Conservation (phyloP, 2,113 vertebrate species). For the Upupa epops region DNA sequence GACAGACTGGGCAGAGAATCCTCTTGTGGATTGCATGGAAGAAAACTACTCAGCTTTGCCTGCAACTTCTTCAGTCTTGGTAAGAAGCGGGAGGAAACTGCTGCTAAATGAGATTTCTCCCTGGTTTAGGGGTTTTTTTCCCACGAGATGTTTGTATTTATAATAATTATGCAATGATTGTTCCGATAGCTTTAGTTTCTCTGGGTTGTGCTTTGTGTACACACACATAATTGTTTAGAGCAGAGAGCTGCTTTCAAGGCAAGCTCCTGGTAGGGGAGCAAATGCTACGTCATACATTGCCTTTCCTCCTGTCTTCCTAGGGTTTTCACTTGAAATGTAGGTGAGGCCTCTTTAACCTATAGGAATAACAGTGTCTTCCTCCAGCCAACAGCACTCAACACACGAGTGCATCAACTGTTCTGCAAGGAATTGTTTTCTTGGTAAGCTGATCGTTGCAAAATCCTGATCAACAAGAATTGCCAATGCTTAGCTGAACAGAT, state of each 20-base stretch:
- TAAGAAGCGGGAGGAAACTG: background rate
- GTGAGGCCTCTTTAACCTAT: background rate
- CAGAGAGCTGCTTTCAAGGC: background rate
- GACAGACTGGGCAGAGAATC: background rate
- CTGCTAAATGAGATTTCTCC: background rate
- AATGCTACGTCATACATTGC: background rate
- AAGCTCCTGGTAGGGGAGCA: background rate
- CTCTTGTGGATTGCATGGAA: background rate
- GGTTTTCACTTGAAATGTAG: background rate
- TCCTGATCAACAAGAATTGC: background rate
- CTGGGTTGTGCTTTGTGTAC: background rate
- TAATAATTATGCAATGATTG: background rate
- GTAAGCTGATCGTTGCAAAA: background rate
- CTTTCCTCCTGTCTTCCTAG: background rate
- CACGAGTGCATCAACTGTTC: background rate
- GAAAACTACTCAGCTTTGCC: background rate
- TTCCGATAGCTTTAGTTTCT: background rate
- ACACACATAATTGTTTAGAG: background rate
- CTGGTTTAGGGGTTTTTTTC: too few relatives aligned
- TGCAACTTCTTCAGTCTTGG: background rate
- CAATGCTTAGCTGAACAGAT: background rate
- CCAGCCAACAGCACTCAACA: background rate
- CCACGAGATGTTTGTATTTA: background rate
- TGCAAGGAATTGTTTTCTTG: background rate
- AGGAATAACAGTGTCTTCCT: background rate